Evolutionary conservation across 1,140 invertebrate genomes (phyloP).

Genomic region (Zaprionus lachaisei): DNA sequence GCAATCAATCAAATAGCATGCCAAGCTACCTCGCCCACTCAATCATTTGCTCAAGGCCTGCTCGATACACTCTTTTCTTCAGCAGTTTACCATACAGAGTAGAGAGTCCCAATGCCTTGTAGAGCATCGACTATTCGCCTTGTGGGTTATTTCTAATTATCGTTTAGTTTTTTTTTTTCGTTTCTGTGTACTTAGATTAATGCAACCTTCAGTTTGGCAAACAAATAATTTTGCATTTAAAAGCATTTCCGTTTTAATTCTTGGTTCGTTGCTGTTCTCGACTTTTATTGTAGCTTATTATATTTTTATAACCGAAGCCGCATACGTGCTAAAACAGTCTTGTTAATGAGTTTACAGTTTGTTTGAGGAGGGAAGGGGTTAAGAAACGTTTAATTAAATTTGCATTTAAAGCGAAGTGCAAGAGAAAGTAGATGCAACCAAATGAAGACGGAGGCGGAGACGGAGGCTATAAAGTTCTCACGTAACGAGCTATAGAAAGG

Average conservation of each 20-base stretch:
- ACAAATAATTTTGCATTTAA: slow-evolving; percentile 62
- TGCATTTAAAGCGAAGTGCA: slow-evolving; percentile 16
- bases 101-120: neutral
- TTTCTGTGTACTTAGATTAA: slow-evolving; percentile 42
- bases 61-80: neutral
- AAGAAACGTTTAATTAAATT: slow-evolving; percentile 36
- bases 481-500: slow-evolving; percentile 4
- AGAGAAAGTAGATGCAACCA: slow-evolving; percentile 34
- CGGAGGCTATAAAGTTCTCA: slow-evolving; percentile 3
- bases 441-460: neutral
- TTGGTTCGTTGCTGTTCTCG: slow-evolving; percentile 25
- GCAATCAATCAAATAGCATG: neutral
- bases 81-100: neutral
- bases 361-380: slow-evolving; percentile 7
- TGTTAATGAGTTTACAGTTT: slow-evolving; percentile 33
- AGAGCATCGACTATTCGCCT: slow-evolving; percentile 37
- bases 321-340: slow-evolving; percentile 48
- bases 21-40: slow-evolving; percentile 1
- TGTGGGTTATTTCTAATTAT: slow-evolving; percentile 10
- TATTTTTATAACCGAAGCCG: slow-evolving; percentile 40
- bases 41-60: neutral
- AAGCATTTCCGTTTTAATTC: slow-evolving; percentile 73
- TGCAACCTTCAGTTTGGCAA: slow-evolving; percentile 66
- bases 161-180: slow-evolving; percentile 27
- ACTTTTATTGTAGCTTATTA: slow-evolving; percentile 34